Evolutionary conservation across 2,888 invertebrate genomes (phyloP), one percentile per base, ranked within the genome.

Genomic region (Cybosia mesomella): DNA sequence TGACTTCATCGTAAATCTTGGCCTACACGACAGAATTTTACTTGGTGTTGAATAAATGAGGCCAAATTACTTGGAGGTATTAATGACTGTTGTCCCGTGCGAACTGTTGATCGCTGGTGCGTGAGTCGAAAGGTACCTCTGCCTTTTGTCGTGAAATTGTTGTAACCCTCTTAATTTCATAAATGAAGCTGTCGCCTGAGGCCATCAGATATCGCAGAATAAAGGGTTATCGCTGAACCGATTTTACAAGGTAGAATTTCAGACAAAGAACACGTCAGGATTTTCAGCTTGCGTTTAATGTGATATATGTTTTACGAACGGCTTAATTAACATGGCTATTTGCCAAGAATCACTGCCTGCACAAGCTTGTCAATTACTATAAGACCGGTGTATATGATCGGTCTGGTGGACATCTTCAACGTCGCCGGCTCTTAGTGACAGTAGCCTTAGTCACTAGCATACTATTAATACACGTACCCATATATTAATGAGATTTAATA

Each of bases 1-100:
- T 94, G 94, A 92, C 94, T 94, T 92, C 92, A 94, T 94, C 94
- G 92, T 94, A 93, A 93, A 94, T 93, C 93, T 93, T 87, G 87
- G 85, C 89, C 88, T 92, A 93, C 92, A 92, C 92, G 93, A 93
- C 92, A 92, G 89, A 89, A 91, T 91, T 92, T 92, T 90, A 87
- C 89, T 90, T 87, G 89, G 91, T 92, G 92, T 89, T 91, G 91
- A 91, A 92, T 93, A 92, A 93, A 92, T 92, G 91, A 87, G 89
- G 87, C 88, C 89, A 87, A 91, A 92, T 92, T 91, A 86, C 89
- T 74, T 67, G 73, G 74, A 83, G 82, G 86, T 87, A 88, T 88
- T 91, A 91, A 91, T 90, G 89, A 89, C 82, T 84, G 73, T 87
- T 87, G 86, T 86, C 84, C 83, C 77, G 13, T 71, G 69, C 68